Evolutionary conservation across 2,888 invertebrate genomes (phyloP).

Genomic region (Sinotaia quadrata): DNA sequence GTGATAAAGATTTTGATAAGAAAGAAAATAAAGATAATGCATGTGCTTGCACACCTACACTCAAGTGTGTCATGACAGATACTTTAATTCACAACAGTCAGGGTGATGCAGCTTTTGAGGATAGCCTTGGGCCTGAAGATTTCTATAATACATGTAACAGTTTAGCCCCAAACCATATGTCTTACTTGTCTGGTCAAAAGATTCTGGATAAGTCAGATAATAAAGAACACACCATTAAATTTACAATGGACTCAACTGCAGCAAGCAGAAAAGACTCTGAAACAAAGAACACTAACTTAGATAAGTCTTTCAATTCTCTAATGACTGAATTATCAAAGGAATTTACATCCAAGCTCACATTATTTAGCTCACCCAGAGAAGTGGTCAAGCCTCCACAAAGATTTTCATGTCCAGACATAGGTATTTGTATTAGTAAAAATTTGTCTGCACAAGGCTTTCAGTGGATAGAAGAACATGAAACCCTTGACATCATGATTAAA

Average conservation of each 20-base stretch:
- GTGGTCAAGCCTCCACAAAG: not conserved
- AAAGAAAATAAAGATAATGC: no score
- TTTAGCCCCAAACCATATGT: no score
- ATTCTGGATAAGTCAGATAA: not conserved
- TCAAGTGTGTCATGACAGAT: no score
- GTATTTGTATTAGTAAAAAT: conserved; percentile 24
- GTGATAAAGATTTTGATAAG: no score
- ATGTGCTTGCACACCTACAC: no score
- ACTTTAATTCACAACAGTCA: no score
- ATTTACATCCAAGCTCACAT: conserved; percentile 26
- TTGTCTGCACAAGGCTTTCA: not conserved
- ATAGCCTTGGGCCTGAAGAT: conserved; percentile 13
- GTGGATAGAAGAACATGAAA: not conserved
- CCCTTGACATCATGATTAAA: conserved; percentile 12
- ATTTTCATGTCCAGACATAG: not conserved
- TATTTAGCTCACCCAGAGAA: conserved; percentile 27
- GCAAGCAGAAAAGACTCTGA: not conserved
- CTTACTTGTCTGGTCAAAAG: conserved; percentile 18
- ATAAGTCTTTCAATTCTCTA: conserved; percentile 30
- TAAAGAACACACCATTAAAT: not conserved
- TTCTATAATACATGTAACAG: not conserved
- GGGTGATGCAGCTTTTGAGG: conserved; percentile 16
- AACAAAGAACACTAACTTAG: not conserved
- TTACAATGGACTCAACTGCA: not conserved
- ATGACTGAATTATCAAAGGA: conserved; percentile 30